Percentiles rank a stretch among this genome's conserved stretches.
Conservation (phyloP, 2,797 vertebrate genomes). For the Sebastiscus albofasciatus region DNA sequence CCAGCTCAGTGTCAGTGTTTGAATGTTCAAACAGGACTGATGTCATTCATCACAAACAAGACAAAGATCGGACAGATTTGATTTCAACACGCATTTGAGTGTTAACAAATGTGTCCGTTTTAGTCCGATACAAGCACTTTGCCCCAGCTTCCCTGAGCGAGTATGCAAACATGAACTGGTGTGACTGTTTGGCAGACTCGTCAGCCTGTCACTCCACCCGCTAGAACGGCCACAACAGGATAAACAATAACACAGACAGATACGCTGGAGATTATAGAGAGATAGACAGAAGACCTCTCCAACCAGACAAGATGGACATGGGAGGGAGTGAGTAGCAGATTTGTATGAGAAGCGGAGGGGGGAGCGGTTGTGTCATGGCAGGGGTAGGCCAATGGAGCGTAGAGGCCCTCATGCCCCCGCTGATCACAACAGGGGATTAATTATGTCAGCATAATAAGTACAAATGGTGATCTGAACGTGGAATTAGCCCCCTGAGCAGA, state of each 20-base stretch:
- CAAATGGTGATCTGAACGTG: slow-evolving; percentile 89
- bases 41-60: not conserved
- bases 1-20: not conserved
- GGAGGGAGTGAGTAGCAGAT: slow-evolving; percentile 65
- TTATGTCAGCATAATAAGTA: slow-evolving; percentile 89
- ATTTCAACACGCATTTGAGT: not conserved
- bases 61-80: not conserved
- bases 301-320: slow-evolving; percentile 69
- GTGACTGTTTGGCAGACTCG: slow-evolving; percentile 26
- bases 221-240: slow-evolving; percentile 5
- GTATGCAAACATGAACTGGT: slow-evolving; percentile 32
- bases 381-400: slow-evolving; percentile 81
- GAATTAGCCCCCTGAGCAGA: slow-evolving; percentile 86
- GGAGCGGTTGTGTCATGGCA: slow-evolving; percentile 63
- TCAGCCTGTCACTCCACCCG: slow-evolving; percentile 12
- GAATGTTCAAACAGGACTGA: not conserved
- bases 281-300: slow-evolving; percentile 63
- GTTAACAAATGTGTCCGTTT: not conserved
- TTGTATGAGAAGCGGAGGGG: slow-evolving; percentile 62
- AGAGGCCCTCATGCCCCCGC: slow-evolving; percentile 86
- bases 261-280: slow-evolving; percentile 64
- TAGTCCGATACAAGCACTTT: slow-evolving; percentile 7
- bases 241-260: slow-evolving; percentile 66
- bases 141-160: slow-evolving; percentile 25
- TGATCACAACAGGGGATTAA: slow-evolving; percentile 91